These are phyloP conservation scores for Allacma fusca DNA, from an alignment of 2,888 invertebrate genomes.

Conservation along the genomic window DNA sequence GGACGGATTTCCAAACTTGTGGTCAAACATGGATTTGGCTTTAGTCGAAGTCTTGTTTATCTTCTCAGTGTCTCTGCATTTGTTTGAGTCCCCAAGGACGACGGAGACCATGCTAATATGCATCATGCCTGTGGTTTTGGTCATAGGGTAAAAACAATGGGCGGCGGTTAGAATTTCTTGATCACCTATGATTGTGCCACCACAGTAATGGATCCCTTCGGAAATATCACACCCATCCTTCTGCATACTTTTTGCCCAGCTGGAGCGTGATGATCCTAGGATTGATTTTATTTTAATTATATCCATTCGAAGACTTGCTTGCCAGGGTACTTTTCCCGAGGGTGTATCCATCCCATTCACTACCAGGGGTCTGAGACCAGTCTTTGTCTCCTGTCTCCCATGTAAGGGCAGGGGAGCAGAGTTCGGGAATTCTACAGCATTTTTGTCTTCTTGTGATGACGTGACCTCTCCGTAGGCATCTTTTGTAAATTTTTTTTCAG, in stretches of 20 bases:
- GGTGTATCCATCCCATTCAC: constrained; percentile 57
- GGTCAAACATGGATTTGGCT: background rate
- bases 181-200: constrained; percentile 52
- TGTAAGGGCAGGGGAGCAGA: background rate
- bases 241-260: background rate
- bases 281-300: background rate
- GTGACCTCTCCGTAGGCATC: constrained; percentile 17
- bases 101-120: constrained; percentile 41
- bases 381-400: too few relatives aligned
- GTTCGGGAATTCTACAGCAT: too few relatives aligned
- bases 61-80: constrained; percentile 48
- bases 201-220: constrained; percentile 59
- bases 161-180: constrained; percentile 51
- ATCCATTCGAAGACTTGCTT: constrained; percentile 52
- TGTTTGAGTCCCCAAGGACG: constrained; percentile 56
- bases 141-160: constrained; percentile 54
- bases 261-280: background rate
- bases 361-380: constrained; percentile 44
- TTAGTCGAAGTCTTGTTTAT: constrained; percentile 20
- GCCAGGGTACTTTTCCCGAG: constrained; percentile 56
- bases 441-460: background rate
- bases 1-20: background rate
- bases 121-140: background rate
- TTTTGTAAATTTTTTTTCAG: constrained; percentile 3
- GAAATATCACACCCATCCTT: constrained; percentile 48